These are phyloP conservation scores for Rhagophthalmus giganteus DNA, from an alignment of 2,888 invertebrate genomes.

Conservation along the genomic window DNA sequence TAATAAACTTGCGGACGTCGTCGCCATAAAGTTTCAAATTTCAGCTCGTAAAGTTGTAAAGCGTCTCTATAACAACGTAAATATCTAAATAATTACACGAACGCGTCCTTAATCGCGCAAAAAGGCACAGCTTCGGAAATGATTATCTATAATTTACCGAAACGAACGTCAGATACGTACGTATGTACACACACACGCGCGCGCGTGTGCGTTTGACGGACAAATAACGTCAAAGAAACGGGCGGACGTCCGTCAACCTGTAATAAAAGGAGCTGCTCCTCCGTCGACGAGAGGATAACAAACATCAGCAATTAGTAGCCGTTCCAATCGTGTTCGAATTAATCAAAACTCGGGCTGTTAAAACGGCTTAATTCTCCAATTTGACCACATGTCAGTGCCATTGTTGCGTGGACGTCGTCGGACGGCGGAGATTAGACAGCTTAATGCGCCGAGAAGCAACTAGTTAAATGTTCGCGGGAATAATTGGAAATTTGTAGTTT, in stretches of 20 bases:
- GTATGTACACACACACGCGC: too few relatives aligned
- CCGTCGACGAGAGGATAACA: constrained; percentile 31
- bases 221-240: too few relatives aligned
- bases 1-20: constrained; percentile 23
- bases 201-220: neutral
- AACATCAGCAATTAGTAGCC: constrained; percentile 32
- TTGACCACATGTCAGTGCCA: constrained; percentile 30
- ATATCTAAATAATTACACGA: constrained; percentile 17
- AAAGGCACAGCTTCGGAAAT: neutral
- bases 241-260: neutral
- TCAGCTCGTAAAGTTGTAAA: constrained; percentile 17
- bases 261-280: constrained; percentile 2
- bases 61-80: constrained; percentile 18
- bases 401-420: too few relatives aligned
- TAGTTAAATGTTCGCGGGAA: too few relatives aligned
- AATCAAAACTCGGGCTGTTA: constrained; percentile 32
- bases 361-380: constrained; percentile 32
- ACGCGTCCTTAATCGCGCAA: neutral
- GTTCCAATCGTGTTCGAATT: constrained; percentile 31
- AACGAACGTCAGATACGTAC: neutral
- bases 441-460: neutral
- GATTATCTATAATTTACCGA: neutral
- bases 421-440: constrained; percentile 1
- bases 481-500: too few relatives aligned
- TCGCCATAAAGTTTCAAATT: constrained; percentile 24